phyloP scores from a whole-genome alignment of 2,113 vertebrate genomes.

The Corydoras maculifer region DNA sequence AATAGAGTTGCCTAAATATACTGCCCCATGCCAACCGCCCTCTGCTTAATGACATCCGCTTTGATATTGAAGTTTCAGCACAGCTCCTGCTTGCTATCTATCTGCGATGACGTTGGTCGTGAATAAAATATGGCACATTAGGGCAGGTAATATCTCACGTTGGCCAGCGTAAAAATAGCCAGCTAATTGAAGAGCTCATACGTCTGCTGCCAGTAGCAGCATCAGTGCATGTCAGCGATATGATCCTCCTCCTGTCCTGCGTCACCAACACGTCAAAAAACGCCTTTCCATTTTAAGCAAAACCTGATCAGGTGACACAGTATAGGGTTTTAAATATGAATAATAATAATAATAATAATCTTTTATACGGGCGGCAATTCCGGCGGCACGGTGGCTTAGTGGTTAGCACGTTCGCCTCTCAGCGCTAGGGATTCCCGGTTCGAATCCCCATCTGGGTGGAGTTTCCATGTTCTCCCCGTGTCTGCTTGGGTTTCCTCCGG shows the following conservation, averaged over 20 bases:
- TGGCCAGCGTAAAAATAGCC: conserved; percentile 46
- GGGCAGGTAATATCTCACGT: conserved; percentile 50
- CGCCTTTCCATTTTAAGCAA: conserved; percentile 28
- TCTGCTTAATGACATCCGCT: conserved; percentile 30
- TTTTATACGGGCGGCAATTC: too few relatives aligned
- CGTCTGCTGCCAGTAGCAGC: conserved; percentile 39
- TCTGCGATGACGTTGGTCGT: conserved; percentile 42
- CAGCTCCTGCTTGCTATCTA: conserved; percentile 22
- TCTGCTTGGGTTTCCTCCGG: too few relatives aligned
- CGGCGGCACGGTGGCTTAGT: too few relatives aligned
- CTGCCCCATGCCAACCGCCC: conserved; percentile 22
- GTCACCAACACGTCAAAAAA: conserved; percentile 37
- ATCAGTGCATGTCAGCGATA: conserved; percentile 32
- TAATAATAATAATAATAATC: not conserved
- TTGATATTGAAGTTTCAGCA: conserved; percentile 29
- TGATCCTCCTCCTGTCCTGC: conserved; percentile 19
- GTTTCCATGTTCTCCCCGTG: too few relatives aligned
- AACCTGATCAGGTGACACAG: conserved; percentile 27
- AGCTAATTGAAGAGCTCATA: conserved; percentile 47
- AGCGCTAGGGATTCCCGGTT: too few relatives aligned
- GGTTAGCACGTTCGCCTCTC: too few relatives aligned
- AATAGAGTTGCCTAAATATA: conserved; percentile 43
- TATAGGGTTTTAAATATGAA: conserved; percentile 29
- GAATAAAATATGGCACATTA: conserved; percentile 50
- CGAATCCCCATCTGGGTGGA: too few relatives aligned